These are phyloP conservation scores for Philopedon plagiatum DNA, from an alignment of 2,888 invertebrate genomes.

Conservation along the genomic window DNA sequence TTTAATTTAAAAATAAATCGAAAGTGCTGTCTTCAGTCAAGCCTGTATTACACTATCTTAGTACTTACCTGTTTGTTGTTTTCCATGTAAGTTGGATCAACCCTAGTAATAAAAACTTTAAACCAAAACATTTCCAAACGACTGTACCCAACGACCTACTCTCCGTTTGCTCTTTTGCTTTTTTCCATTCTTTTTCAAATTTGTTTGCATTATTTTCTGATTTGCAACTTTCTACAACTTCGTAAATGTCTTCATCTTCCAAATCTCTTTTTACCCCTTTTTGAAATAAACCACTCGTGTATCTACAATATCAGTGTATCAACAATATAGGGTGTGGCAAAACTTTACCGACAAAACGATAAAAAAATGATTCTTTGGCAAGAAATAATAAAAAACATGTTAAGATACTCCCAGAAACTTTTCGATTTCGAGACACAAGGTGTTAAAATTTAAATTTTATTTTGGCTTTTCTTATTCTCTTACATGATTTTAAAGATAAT, in stretches of 20 bases:
- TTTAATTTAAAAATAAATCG: too few species aligned
- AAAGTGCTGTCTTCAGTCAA: too few species aligned
- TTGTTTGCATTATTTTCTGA: conserved; percentile 58
- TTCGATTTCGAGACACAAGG: too few species aligned
- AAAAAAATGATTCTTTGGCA: too few species aligned
- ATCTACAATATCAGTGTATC: conserved; percentile 70
- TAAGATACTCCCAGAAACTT: too few species aligned
- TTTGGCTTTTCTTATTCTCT: too few species aligned
- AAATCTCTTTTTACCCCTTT: conserved; percentile 76
- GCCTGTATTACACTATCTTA: neutral
- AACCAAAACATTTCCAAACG: conserved; percentile 58
- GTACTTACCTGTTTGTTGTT: conserved; percentile 50
- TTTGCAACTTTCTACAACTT: conserved; percentile 69
- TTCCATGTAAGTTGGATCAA: conserved; percentile 52
- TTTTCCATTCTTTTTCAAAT: conserved; percentile 62
- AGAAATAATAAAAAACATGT: too few species aligned
- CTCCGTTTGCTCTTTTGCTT: conserved; percentile 48
- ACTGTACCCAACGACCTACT: conserved; percentile 53
- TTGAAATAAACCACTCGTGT: conserved; percentile 77
- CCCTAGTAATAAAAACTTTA: conserved; percentile 52
- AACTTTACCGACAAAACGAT: too few species aligned
- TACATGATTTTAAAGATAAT: too few species aligned
- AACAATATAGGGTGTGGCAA: too few species aligned
- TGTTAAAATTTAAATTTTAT: too few species aligned
- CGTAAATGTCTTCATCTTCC: conserved; percentile 74